Conservation (phyloP, 2,797 vertebrate genomes). For the Periparus ater region DNA sequence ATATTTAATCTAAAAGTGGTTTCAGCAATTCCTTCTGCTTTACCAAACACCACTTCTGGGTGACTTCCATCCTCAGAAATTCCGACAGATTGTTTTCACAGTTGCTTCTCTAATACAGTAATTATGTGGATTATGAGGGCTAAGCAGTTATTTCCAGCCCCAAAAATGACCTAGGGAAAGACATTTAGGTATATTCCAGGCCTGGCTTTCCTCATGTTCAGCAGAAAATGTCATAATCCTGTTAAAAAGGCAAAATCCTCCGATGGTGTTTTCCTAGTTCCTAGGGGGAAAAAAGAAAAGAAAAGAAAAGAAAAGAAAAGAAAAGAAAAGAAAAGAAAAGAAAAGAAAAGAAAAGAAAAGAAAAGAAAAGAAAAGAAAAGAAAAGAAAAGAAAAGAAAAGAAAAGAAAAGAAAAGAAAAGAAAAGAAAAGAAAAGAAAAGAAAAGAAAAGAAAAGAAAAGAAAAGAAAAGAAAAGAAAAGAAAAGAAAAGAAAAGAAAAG, state of each 20-base stretch:
- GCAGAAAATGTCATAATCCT: background rate
- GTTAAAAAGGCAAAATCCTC: background rate
- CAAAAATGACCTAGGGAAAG: background rate
- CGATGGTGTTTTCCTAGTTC: background rate
- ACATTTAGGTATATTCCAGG: background rate
- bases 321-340: background rate
- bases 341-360: background rate
- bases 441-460: background rate
- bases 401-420: background rate
- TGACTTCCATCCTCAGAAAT: background rate
- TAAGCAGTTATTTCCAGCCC: background rate
- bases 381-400: background rate
- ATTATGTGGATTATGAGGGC: background rate
- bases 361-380: background rate
- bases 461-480: background rate
- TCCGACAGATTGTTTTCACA: background rate
- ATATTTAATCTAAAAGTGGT: background rate
- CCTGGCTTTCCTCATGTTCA: background rate
- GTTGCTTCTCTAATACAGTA: background rate
- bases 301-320: background rate
- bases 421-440: background rate
- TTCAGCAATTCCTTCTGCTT: background rate
- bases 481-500: background rate
- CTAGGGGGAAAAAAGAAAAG: too few species aligned
- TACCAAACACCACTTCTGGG: background rate